Conservation (phyloP, 2,888 invertebrate genomes). For the Mylabris sibirica region DNA sequence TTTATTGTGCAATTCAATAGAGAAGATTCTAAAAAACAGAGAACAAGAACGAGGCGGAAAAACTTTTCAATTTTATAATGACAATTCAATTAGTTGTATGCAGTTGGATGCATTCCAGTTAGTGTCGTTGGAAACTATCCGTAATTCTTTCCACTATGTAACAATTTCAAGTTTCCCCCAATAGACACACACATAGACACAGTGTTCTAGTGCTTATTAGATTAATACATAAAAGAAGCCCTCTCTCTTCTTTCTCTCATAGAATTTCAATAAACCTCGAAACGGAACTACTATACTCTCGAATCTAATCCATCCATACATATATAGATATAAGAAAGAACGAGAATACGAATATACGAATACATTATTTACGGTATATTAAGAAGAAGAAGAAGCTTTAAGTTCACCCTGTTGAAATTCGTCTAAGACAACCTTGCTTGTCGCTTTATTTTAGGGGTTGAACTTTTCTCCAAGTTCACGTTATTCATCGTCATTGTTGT, state of each 20-base stretch:
- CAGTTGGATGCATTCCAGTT: background rate
- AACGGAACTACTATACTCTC: background rate
- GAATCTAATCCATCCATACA: background rate
- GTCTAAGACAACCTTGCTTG: background rate
- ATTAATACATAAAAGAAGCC: background rate
- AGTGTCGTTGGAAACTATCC: background rate
- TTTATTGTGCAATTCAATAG: background rate
- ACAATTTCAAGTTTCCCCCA: background rate
- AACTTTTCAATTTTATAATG: background rate
- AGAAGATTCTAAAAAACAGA: background rate
- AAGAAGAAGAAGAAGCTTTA: background rate
- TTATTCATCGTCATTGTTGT: constrained; percentile 15
- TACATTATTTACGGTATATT: constrained; percentile 8
- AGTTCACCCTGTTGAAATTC: background rate
- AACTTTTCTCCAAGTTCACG: background rate
- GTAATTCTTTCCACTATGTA: background rate
- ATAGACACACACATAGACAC: background rate
- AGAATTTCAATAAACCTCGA: constrained; percentile 4
- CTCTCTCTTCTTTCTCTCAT: background rate
- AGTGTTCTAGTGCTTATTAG: background rate
- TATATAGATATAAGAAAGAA: no score
- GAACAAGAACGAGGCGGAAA: background rate
- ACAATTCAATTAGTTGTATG: background rate
- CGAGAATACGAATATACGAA: background rate
- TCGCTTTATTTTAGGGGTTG: background rate